A percentile compares a stretch with the other conserved stretches of the same genome.
Evolutionary conservation across 2,888 invertebrate species (phyloP).

Genomic region (Oasisia sp.): DNA sequence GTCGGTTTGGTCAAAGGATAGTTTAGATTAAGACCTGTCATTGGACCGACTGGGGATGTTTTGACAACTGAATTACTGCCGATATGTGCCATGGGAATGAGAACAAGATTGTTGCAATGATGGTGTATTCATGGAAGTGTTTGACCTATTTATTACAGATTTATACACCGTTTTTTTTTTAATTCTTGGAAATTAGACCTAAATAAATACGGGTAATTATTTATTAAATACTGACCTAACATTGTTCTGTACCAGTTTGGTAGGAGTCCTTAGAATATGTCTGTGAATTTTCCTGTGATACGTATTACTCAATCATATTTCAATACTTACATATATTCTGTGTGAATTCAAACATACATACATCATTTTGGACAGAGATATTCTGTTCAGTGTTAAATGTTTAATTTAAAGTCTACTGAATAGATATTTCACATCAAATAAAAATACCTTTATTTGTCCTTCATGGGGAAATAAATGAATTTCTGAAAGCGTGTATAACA

Average conservation of each 20-base stretch:
- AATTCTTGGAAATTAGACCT: not conserved
- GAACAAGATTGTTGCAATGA: not conserved
- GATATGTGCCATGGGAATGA: not conserved
- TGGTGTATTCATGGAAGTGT: not conserved
- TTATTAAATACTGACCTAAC: not conserved
- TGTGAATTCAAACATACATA: no score
- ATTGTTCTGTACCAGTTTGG: no score
- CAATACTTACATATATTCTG: no score
- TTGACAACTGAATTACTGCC: not conserved
- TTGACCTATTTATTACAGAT: not conserved
- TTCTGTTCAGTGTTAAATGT: not conserved
- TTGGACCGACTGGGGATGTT: not conserved
- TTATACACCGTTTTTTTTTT: not conserved
- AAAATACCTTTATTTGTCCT: no score
- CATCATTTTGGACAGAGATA: not conserved
- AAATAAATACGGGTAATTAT: not conserved
- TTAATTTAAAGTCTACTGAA: not conserved
- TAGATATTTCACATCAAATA: not conserved
- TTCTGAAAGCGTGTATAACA: not conserved
- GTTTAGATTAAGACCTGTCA: not conserved
- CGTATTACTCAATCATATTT: no score
- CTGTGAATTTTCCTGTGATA: no score
- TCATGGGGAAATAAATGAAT: no score
- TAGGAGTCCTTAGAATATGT: no score
- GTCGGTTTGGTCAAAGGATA: conserved; percentile 38